Evolutionary conservation across 2,113 vertebrate species (phyloP).

Genomic region (Megatriorchis doriae): DNA sequence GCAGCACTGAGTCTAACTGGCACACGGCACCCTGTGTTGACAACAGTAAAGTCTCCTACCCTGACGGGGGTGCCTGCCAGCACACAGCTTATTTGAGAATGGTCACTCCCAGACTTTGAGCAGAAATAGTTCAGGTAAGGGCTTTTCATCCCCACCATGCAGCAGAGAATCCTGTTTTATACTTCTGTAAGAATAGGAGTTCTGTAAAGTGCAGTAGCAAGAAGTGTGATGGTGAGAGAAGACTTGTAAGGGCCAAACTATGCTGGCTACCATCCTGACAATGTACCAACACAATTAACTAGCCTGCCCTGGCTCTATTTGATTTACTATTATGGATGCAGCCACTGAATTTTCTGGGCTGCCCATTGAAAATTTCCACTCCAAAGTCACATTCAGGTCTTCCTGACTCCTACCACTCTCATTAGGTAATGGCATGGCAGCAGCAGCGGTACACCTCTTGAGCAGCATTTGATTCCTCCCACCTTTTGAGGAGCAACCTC

Average conservation of each 20-base stretch:
- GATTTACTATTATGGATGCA: neutral
- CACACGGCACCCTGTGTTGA: neutral
- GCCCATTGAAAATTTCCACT: neutral
- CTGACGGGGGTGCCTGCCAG: neutral
- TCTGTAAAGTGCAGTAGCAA: neutral
- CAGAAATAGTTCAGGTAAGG: neutral
- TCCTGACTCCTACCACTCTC: neutral
- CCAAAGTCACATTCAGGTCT: neutral
- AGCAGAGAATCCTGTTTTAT: neutral
- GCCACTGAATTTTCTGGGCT: neutral
- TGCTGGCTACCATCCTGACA: neutral
- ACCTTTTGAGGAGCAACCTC: neutral
- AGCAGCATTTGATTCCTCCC: neutral
- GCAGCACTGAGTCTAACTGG: neutral
- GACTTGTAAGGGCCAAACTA: neutral
- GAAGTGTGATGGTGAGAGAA: neutral
- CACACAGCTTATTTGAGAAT: neutral
- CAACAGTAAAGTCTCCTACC: neutral
- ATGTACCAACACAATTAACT: neutral
- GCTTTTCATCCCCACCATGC: neutral
- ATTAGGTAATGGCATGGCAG: neutral
- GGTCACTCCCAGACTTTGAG: neutral
- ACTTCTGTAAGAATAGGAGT: neutral
- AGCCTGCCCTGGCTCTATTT: neutral
- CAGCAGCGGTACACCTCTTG: neutral